These are phyloP conservation scores for Lepidocyrtinus sp. DNA, from an alignment of 2,888 invertebrate species.

Conservation along the genomic window DNA sequence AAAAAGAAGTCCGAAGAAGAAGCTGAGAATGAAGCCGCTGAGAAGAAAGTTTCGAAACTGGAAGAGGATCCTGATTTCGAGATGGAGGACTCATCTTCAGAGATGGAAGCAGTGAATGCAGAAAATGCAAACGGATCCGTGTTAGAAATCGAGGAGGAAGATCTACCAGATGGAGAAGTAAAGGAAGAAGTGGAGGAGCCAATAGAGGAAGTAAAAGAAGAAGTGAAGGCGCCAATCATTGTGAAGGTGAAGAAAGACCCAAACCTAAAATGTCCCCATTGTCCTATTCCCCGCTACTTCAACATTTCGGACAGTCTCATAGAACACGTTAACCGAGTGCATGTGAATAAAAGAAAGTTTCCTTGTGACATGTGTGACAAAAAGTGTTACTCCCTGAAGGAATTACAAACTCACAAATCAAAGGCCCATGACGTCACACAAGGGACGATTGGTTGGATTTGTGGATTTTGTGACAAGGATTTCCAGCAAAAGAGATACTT, in stretches of 20 bases:
- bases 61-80: background rate
- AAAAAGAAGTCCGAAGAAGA: background rate
- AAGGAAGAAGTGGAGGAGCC: background rate
- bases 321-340: slow-evolving; percentile 30
- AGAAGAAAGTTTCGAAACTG: background rate
- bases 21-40: background rate
- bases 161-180: background rate
- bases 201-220: background rate
- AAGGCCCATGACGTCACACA: slow-evolving; percentile 5
- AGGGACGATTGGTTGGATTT: background rate
- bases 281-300: slow-evolving; percentile 44
- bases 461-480: slow-evolving; percentile 32
- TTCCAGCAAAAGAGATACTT: slow-evolving; percentile 45
- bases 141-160: background rate
- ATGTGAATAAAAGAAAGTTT: slow-evolving; percentile 2
- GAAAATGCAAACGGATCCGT: slow-evolving; percentile 14
- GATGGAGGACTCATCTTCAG: background rate
- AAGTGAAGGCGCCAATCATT: slow-evolving; percentile 10
- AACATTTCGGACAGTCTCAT: slow-evolving; percentile 26
- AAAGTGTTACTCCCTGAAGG: slow-evolving; percentile 21
- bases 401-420: slow-evolving; percentile 8
- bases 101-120: background rate
- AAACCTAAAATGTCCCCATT: slow-evolving; percentile 47
- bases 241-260: slow-evolving; percentile 45
- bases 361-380: slow-evolving; percentile 18